Evolutionary conservation across 2,113 vertebrate genomes (phyloP).

Genomic region (Miniopterus natalensis): DNA sequence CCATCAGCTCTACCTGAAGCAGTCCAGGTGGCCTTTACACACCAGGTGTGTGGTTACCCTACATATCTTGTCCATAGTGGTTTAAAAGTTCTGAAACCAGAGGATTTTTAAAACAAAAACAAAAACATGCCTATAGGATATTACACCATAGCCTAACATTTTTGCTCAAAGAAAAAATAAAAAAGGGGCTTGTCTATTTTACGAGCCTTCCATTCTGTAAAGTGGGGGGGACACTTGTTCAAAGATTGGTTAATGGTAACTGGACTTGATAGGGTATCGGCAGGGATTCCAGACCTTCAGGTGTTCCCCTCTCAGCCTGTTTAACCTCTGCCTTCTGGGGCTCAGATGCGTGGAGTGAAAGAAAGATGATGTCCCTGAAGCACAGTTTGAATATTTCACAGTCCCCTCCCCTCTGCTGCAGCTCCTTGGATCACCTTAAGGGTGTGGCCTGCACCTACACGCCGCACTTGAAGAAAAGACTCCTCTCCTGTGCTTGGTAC

Average conservation of each 20-base stretch:
- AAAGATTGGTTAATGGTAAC: not conserved
- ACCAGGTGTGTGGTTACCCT: not conserved
- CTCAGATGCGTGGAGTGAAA: not conserved
- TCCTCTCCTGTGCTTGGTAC: not conserved
- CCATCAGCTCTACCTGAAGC: not conserved
- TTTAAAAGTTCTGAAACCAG: conserved; percentile 21
- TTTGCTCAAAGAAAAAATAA: conserved; percentile 5
- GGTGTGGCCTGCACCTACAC: no score
- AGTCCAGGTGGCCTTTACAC: not conserved
- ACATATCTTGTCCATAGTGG: not conserved
- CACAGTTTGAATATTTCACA: not conserved
- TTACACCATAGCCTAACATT: not conserved
- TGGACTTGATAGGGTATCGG: not conserved
- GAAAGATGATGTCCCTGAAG: not conserved
- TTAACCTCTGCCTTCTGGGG: not conserved
- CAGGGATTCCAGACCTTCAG: not conserved
- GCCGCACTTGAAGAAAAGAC: not conserved
- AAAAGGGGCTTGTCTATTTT: not conserved
- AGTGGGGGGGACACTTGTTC: not conserved
- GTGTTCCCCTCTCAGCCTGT: not conserved
- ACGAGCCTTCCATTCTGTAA: not conserved
- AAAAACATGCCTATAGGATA: not conserved
- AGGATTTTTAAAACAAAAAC: not conserved
- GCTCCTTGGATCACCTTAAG: not conserved
- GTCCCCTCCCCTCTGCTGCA: not conserved